A percentile compares a stretch with the other conserved stretches of the same genome.
phyloP scores from a whole-genome alignment of 2,113 vertebrate species.

The Oplegnathus fasciatus region DNA sequence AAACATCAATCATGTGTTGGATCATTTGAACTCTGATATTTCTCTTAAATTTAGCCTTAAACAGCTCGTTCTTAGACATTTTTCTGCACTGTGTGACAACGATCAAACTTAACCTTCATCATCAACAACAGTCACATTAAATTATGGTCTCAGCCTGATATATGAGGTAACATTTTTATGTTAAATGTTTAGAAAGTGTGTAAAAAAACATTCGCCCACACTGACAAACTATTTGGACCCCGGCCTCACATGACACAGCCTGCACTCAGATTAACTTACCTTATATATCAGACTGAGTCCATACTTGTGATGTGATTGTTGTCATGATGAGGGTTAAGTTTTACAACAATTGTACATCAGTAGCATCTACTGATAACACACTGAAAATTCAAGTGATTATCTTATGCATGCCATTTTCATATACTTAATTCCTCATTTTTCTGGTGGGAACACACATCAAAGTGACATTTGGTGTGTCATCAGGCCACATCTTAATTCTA shows the following conservation, averaged over 20 bases:
- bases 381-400: neutral
- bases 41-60: no score
- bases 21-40: no score
- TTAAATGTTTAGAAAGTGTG: no score
- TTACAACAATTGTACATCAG: neutral
- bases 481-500: neutral
- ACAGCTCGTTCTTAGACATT: no score
- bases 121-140: no score
- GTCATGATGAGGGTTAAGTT: neutral
- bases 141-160: no score
- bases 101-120: no score
- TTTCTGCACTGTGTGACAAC: no score
- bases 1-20: no score
- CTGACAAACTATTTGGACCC: constrained; percentile 61
- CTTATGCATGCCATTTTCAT: neutral
- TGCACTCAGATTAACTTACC: neutral
- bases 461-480: neutral
- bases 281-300: neutral
- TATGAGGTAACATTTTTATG: no score
- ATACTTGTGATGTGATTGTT: neutral
- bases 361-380: neutral
- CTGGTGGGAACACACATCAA: neutral
- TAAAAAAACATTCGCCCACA: no score
- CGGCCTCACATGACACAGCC: constrained; percentile 37
- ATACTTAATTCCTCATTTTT: neutral